These are phyloP conservation scores for Siniperca obscura DNA, from an alignment of 2,797 vertebrate species.

Conservation along the genomic window DNA sequence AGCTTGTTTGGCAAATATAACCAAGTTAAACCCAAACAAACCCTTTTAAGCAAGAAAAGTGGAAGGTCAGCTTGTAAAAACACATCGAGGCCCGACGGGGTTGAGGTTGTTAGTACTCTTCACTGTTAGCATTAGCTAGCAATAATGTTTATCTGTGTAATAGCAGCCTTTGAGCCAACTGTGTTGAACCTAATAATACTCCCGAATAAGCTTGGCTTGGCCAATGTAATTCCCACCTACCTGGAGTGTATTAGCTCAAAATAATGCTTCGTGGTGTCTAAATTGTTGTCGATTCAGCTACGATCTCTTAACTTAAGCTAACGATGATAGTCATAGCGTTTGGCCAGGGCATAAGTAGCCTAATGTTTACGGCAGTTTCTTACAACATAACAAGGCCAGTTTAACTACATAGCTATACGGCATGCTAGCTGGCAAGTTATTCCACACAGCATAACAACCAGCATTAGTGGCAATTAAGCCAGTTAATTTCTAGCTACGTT, in stretches of 20 bases:
- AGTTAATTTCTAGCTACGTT: conserved; percentile 39
- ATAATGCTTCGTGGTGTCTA: conserved; percentile 18
- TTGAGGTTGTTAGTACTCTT: conserved; percentile 47
- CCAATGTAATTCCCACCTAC: conserved; percentile 10
- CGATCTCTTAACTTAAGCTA: conserved; percentile 57
- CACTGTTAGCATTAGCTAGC: conserved; percentile 71
- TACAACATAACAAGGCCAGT: neutral
- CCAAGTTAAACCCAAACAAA: neutral
- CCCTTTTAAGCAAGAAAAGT: neutral
- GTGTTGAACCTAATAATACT: neutral
- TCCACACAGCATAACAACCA: neutral
- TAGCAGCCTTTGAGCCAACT: neutral
- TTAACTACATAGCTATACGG: neutral
- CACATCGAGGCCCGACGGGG: conserved; percentile 42
- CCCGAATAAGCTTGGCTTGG: neutral
- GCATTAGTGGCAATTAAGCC: conserved; percentile 10
- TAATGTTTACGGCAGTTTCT: conserved; percentile 53
- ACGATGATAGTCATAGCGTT: conserved; percentile 41
- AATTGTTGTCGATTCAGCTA: conserved; percentile 42
- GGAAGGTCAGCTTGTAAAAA: conserved; percentile 39
- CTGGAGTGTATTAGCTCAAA: neutral
- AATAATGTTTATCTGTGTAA: conserved; percentile 58
- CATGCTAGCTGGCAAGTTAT: too few species aligned
- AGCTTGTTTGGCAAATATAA: neutral
- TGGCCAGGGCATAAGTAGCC: conserved; percentile 37